These are phyloP conservation scores for Sitobion miscanthi DNA, from an alignment of 1,140 invertebrate species.

Conservation along the genomic window DNA sequence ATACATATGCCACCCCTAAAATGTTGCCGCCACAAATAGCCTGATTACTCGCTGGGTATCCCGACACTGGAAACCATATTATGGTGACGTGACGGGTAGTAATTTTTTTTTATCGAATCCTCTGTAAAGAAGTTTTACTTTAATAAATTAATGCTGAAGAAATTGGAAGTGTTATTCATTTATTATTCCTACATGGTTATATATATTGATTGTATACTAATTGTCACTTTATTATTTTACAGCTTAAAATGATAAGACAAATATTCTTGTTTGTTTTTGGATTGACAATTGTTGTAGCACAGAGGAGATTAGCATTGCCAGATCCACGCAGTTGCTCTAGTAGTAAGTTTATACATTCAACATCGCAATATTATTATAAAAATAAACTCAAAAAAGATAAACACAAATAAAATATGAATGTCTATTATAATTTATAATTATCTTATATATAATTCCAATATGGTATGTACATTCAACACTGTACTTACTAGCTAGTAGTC, in stretches of 20 bases:
- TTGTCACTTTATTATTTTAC: background rate
- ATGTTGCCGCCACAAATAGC: no score
- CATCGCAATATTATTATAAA: background rate
- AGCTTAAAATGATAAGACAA: slow-evolving; percentile 63
- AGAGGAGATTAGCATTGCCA: slow-evolving; percentile 82
- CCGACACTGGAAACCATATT: no score
- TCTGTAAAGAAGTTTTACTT: no score
- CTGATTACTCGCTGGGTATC: no score
- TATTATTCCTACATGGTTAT: background rate
- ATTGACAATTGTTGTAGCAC: slow-evolving; percentile 74
- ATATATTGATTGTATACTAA: background rate
- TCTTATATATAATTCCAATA: no score
- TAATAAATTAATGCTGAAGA: no score
- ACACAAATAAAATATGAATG: background rate
- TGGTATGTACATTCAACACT: no score
- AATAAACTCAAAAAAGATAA: background rate
- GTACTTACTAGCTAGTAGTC: no score
- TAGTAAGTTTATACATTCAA: slow-evolving; percentile 69
- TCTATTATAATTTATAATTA: background rate
- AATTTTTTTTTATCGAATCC: no score
- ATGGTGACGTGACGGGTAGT: no score
- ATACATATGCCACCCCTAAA: no score
- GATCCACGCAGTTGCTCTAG: slow-evolving; percentile 87
- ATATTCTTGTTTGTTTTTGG: slow-evolving; percentile 70
- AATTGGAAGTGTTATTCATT: background rate